These are phyloP conservation scores for Benitochromis conjunctus DNA, from an alignment of 2,113 vertebrate species.

Conservation along the genomic window DNA sequence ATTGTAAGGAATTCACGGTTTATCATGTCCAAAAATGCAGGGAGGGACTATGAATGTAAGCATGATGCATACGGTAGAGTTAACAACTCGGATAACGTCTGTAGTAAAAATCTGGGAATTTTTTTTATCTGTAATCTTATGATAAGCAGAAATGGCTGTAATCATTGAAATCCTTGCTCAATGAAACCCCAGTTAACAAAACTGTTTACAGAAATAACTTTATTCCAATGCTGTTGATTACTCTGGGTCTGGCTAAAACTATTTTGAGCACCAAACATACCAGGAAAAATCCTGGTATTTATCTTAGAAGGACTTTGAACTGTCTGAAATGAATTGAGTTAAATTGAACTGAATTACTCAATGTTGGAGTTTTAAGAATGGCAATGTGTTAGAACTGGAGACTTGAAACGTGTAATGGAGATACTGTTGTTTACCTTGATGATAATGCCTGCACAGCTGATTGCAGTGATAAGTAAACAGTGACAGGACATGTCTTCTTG, in stretches of 20 bases:
- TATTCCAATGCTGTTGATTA: background rate
- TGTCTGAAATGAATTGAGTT: background rate
- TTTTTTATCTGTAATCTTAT: background rate
- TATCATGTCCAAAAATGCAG: background rate
- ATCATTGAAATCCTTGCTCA: background rate
- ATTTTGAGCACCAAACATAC: background rate
- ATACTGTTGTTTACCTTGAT: background rate
- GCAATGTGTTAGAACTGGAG: background rate
- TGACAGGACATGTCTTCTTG: background rate
- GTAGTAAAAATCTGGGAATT: background rate
- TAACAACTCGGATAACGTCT: background rate
- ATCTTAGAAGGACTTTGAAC: background rate
- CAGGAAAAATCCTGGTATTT: background rate
- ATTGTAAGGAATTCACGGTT: background rate
- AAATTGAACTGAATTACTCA: background rate
- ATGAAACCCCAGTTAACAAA: background rate
- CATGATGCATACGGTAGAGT: background rate
- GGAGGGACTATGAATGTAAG: background rate
- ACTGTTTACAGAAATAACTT: background rate
- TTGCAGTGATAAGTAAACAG: background rate
- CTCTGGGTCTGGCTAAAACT: background rate
- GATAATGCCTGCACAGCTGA: background rate
- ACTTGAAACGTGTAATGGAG: background rate
- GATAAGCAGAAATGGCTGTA: background rate
- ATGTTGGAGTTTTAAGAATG: background rate